Base-by-base conservation (phyloP, 2,888 invertebrate genomes). In the Napeogenes sylphis region DNA sequence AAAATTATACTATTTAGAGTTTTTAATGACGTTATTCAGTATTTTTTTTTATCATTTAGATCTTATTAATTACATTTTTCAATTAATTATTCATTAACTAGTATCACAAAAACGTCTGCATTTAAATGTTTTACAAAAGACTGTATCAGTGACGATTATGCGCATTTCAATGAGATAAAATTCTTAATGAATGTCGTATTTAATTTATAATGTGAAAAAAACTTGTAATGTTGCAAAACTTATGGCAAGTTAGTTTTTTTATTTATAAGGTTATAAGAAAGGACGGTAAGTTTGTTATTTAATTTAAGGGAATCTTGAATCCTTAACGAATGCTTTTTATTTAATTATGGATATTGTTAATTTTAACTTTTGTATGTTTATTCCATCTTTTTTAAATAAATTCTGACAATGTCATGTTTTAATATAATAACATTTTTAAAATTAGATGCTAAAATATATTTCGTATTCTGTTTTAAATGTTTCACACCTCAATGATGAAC, bases 111-210 rank as follows among this genome's bases (percentile, higher is more conserved):
- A 42, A 42, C 42, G 10, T 42, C 42, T 42, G 5, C 8, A 6
- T 10, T 42, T 42, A 10, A 10, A 42, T 42, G 10, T 42, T 42
- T 42, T 12, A 42, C 42, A 42, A 42, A 42, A 42, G 42, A 42
- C 42, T 6, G 42, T 47, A 63, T 60, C 61, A 63, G 51, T 51
- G 54, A 61, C 64, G 74, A 75, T 69, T 80, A 83, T 83, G 83
- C 77, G 81, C 83, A 83, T 83, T 77, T 79, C 82, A 73, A 84
- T 83, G 80, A 82, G 73, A 69, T 71, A 67, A 78, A 79, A 80
- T 77, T 74, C 74, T 77, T 81, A 82, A 83, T 79, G 79, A 79
- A 75, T 75, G 73, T 79, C 75, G 74, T 82, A 83, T 83, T 83
- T 79, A 81, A 83, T 77, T 81, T 83, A 79, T 73, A 82, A 82